Conservation (phyloP, 64 coral and sea anemone species). For the Dendrophyllia cribrosa region DNA sequence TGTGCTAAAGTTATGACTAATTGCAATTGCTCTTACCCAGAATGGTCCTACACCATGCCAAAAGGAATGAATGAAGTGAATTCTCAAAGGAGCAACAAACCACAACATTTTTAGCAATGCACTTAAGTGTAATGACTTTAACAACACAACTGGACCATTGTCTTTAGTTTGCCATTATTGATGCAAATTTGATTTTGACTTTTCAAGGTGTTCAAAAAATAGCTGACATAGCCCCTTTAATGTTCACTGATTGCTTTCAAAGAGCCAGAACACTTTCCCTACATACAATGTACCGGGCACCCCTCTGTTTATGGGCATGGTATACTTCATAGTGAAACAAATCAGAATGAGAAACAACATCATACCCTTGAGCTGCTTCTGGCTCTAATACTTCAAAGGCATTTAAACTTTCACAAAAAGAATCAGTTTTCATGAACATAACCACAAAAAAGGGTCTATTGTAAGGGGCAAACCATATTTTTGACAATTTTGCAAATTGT, state of each 20-base stretch:
- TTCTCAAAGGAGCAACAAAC: no score
- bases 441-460: background rate
- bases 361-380: background rate
- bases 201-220: no score
- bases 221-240: no score
- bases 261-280: background rate
- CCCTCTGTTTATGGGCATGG: background rate
- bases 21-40: no score
- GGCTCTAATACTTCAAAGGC: background rate
- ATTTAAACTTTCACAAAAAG: background rate
- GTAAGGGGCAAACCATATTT: background rate
- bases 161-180: no score
- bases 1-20: no score
- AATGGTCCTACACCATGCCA: no score
- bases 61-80: no score
- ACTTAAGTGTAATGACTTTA: no score
- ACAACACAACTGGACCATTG: no score
- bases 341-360: background rate
- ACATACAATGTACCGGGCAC: background rate
- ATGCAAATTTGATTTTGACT: no score
- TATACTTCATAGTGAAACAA: background rate
- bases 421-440: background rate
- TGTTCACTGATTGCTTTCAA: background rate
- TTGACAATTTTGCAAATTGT: slow-evolving; percentile 6
- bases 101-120: no score